A percentile compares a stretch with the other conserved stretches of the same genome.
phyloP scores from a whole-genome alignment of 2,113 vertebrate genomes.

The Oostethus manadensis region DNA sequence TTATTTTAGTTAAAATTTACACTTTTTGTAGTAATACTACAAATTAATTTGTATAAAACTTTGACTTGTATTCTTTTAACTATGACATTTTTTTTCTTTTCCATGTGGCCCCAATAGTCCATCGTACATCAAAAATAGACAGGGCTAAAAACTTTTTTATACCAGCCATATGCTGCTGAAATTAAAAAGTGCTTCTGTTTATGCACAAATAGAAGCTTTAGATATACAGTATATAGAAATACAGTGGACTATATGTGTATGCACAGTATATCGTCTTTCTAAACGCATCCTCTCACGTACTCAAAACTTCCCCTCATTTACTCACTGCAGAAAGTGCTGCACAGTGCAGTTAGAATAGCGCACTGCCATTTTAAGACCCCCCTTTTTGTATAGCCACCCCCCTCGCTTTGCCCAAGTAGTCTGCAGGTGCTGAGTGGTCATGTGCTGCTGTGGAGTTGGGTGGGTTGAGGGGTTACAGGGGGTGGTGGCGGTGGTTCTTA shows the following conservation, averaged over 20 bases:
- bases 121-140: too few species aligned
- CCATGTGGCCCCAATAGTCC: too few species aligned
- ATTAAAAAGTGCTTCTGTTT: too few species aligned
- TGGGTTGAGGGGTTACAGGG: constrained; percentile 1
- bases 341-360: constrained; percentile 25
- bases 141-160: too few species aligned
- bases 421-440: constrained; percentile 52
- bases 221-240: too few species aligned
- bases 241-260: neutral
- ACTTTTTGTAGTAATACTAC: too few species aligned
- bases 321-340: constrained; percentile 33
- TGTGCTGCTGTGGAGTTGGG: constrained; percentile 29
- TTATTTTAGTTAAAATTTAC: neutral
- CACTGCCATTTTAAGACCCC: constrained; percentile 34
- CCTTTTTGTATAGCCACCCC: neutral
- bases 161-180: too few species aligned
- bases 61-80: too few species aligned
- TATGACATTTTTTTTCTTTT: too few species aligned
- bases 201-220: too few species aligned
- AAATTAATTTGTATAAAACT: too few species aligned
- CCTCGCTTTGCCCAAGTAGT: constrained; percentile 10
- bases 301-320: constrained; percentile 13
- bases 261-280: neutral
- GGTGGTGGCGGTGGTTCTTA: constrained; percentile 35
- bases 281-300: constrained; percentile 12